Evolutionary conservation across 2,797 vertebrate species (phyloP).

Genomic region (Eulemur mongoz): DNA sequence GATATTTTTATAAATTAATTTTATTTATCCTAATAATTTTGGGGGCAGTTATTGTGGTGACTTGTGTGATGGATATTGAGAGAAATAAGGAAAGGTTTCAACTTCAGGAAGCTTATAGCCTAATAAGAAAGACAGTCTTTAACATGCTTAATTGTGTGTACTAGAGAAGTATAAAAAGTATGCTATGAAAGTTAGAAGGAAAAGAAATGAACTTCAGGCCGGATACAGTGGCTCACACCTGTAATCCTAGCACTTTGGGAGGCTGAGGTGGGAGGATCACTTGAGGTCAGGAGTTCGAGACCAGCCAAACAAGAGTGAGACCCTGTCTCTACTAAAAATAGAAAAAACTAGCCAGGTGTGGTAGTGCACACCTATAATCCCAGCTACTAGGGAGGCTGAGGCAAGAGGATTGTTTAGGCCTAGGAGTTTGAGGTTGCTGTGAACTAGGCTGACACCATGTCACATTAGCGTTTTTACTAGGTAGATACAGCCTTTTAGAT

Average conservation of each 20-base stretch:
- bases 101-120: not conserved
- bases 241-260: too few species aligned
- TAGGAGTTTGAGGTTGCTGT: too few species aligned
- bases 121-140: not conserved
- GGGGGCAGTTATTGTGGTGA: not conserved
- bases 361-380: too few species aligned
- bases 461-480: not conserved
- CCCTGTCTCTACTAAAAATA: too few species aligned
- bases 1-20: not conserved
- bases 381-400: too few species aligned
- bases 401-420: too few species aligned
- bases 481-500: not conserved
- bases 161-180: not conserved
- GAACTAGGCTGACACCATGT: too few species aligned
- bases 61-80: not conserved
- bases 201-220: not conserved
- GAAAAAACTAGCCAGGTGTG: too few species aligned
- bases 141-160: not conserved
- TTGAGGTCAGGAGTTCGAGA: too few species aligned
- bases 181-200: not conserved
- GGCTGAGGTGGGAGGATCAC: too few species aligned
- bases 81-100: not conserved
- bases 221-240: too few species aligned
- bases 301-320: too few species aligned
- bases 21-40: slow-evolving; percentile 16